Percentiles rank a stretch among this genome's conserved stretches.
phyloP scores from a whole-genome alignment of 35 echinoderm and acorn worm species.

The Apostichopus californicus region DNA sequence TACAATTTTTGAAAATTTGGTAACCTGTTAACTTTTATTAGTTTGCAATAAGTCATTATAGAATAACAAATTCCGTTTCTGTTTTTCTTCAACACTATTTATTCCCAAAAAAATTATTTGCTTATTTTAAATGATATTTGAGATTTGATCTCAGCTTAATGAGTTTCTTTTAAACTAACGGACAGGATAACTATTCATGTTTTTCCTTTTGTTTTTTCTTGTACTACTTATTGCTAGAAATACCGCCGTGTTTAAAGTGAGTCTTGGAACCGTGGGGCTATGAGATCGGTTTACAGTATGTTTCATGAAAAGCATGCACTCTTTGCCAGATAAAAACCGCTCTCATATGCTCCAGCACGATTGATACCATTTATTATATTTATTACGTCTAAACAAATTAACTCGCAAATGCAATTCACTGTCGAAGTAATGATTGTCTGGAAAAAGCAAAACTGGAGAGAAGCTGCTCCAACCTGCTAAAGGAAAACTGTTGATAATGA shows the following conservation, averaged over 20 bases:
- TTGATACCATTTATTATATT: neutral
- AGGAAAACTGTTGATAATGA: too few relatives aligned
- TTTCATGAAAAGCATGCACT: neutral
- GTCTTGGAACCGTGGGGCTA: constrained; percentile 7
- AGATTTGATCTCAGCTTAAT: neutral
- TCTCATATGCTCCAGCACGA: neutral
- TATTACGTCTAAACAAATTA: neutral
- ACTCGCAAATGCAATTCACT: constrained; percentile 4
- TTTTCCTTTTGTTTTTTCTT: neutral
- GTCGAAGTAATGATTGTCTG: neutral
- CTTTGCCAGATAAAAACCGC: neutral
- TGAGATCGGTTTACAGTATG: constrained; percentile 11
- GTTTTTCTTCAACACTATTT: too few relatives aligned
- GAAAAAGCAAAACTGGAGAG: too few relatives aligned
- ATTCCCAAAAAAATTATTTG: too few relatives aligned
- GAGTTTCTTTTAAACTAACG: constrained; percentile 20
- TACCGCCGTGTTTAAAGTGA: constrained; percentile 46
- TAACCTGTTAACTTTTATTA: too few relatives aligned
- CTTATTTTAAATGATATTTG: too few relatives aligned
- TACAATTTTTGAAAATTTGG: too few relatives aligned
- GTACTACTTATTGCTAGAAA: constrained; percentile 40
- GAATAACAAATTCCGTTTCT: too few relatives aligned
- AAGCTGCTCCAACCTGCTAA: too few relatives aligned
- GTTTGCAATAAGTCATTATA: too few relatives aligned
- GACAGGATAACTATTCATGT: neutral